phyloP scores from a whole-genome alignment of 2,888 invertebrate genomes.

The Cephus runcator region DNA sequence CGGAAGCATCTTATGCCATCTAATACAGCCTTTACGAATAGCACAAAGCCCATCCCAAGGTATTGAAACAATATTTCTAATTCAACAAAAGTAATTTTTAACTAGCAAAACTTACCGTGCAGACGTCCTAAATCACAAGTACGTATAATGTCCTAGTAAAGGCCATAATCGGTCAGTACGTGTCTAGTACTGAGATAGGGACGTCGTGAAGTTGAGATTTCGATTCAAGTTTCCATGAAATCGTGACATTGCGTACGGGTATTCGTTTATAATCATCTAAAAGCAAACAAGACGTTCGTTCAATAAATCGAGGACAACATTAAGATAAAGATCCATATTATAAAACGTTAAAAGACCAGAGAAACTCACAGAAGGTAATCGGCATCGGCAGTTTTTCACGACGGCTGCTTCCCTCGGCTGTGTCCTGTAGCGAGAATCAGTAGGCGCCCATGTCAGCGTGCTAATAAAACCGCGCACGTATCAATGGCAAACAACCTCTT shows the following conservation, averaged over 20 bases:
- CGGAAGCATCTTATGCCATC: neutral
- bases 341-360: neutral
- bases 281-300: neutral
- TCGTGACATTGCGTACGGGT: neutral
- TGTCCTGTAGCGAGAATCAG: neutral
- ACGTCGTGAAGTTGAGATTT: neutral
- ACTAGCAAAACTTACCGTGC: neutral
- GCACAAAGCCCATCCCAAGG: neutral
- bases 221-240: neutral
- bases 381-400: neutral
- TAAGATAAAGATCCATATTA: neutral
- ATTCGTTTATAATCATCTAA: neutral
- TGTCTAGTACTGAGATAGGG: neutral
- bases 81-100: neutral
- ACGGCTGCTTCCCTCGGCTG: neutral
- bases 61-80: neutral
- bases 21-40: neutral
- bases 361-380: neutral
- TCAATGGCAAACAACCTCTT: neutral
- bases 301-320: neutral
- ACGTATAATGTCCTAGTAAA: neutral
- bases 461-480: neutral
- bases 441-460: slow-evolving; percentile 1
- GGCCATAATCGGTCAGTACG: neutral
- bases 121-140: neutral